Evolutionary conservation across 2,888 invertebrate species (phyloP), one percentile per base, ranked within the genome.

Genomic region (Drosophila diplacantha): DNA sequence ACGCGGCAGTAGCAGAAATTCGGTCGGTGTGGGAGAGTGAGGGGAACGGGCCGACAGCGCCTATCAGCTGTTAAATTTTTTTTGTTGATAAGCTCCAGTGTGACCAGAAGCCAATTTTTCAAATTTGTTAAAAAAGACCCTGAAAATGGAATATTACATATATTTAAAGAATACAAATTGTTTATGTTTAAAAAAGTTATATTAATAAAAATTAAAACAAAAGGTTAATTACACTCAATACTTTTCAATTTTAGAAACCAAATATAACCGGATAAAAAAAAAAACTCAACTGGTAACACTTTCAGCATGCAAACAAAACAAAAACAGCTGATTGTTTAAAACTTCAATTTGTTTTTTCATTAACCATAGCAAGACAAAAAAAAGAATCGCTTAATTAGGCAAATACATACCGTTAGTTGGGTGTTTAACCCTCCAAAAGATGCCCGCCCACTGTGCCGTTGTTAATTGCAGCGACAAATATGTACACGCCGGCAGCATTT

Each of bases 371-470:
- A 43, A 58, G 64, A 26, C 5, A 2, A 9, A n/a, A 38, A 1
- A 9, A 44, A 29, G 5, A 11, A 11, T 7, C 7, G 0, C 43
- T 32, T 2, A 31, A 32, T 29, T 53, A 14, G 3, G 7, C 2
- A 20, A 46, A 12, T n/a, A 16, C 6, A 16, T 20, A 12, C 14
- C 8, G 0, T 5, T 31, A 18, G 14, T 12, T 9, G 29, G 14
- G 29, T 46, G 29, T 29, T 29, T 31, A 2, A 9, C 44, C 29
- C 29, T 5, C 3, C 2, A 12, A 7, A 37, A 22, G 3, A 88
- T 88, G 88, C 88, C 88, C 4, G 86, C 88, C 38, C 87, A 86
- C 71, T 88, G 88, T 69, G 86, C 85, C n/a, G 87, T 88, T 16
- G 70, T 79, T 3, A 86, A 85, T 66, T 88, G 88, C 62, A 85